Evolutionary conservation across 2,113 vertebrate genomes (phyloP), one percentile per base, ranked within the genome.

Genomic region (Microtus oregoni): DNA sequence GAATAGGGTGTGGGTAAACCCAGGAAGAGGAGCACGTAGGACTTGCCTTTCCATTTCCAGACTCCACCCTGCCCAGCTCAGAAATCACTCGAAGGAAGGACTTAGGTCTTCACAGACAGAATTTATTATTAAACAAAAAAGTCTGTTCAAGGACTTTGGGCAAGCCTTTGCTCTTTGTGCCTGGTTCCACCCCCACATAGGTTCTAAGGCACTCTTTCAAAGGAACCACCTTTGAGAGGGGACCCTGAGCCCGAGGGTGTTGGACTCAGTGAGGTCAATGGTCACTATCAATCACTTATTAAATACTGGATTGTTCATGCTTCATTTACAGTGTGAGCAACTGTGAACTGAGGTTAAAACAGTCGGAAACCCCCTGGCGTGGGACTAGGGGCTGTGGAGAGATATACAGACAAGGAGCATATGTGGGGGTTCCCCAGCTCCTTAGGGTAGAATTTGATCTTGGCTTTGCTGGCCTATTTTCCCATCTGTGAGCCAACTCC

Each of bases 41-140:
- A 97, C 28, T 68, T 76, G 75, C 75, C 86, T 76, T 38, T 61
- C 88, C 68, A 68, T 96, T 95, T 96, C 96, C 95, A 97, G 93
- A 92, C 89, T 93, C 96, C 87, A 96, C 92, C 96, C 92, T 89
- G 82, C 94, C 91, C 93, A 72, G 92, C 86, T 97, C 96, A 96
- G 93, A 92, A 90, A 95, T 89, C 92, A 96, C 90, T 96, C 32
- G 73, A 85, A 97, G 94, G 83, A 90, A 97, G 97, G 96, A 96
- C 91, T 94, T 94, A 58, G 89, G 75, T 97, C 95, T 97, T 97
- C 97, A 97, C 97, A 97, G 97, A 97, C 77, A 97, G 98, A 97
- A 90, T 28, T 95, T 97, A 97, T 96, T 88, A n/a, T 72, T 52
- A 67, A 78, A 90, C 63, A 78, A 77, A 77, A 92, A 63, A 13